These are phyloP conservation scores for Apostichopus parvimensis DNA, from an alignment of 35 echinoderm and acorn worm species.

Conservation along the genomic window DNA sequence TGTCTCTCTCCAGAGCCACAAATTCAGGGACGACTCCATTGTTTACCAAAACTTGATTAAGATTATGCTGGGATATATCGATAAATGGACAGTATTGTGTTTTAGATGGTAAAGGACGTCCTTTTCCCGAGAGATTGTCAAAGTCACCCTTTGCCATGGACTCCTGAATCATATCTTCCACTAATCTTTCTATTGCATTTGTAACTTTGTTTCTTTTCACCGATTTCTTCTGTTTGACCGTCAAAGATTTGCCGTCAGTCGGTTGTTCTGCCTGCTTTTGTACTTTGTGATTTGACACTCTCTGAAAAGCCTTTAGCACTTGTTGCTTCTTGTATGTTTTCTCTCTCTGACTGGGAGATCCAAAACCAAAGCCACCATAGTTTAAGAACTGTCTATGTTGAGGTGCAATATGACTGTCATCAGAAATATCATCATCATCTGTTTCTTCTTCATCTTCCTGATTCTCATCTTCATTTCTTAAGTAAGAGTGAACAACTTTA, in stretches of 20 bases:
- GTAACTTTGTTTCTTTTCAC: conserved; percentile 74
- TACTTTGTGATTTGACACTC: conserved; percentile 54
- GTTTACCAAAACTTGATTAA: conserved; percentile 87
- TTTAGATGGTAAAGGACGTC: conserved; percentile 79
- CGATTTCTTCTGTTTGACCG: conserved; percentile 70
- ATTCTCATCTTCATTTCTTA: conserved; percentile 38
- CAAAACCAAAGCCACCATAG: conserved; percentile 83
- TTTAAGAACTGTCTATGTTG: conserved; percentile 89
- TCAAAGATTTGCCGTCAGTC: conserved; percentile 45
- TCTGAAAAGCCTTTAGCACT: conserved; percentile 59
- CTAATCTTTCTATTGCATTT: conserved; percentile 85
- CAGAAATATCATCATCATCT: conserved; percentile 39
- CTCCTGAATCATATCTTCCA: conserved; percentile 85
- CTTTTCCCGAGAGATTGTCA: conserved; percentile 82
- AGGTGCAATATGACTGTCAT: conserved; percentile 64
- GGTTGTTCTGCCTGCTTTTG: conserved; percentile 36
- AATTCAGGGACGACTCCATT: conserved; percentile 91
- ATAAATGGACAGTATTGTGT: conserved; percentile 73
- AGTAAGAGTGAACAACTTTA: conserved; percentile 56
- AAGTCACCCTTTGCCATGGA: conserved; percentile 96
- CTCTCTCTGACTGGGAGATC: conserved; percentile 82
- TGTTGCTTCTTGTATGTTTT: conserved; percentile 74
- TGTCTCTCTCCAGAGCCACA: conserved; percentile 72
- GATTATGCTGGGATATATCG: conserved; percentile 66
- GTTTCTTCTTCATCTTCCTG: conserved; percentile 36